Conservation (phyloP, 2,113 vertebrate species). For the Cynoglossus semilaevis region DNA sequence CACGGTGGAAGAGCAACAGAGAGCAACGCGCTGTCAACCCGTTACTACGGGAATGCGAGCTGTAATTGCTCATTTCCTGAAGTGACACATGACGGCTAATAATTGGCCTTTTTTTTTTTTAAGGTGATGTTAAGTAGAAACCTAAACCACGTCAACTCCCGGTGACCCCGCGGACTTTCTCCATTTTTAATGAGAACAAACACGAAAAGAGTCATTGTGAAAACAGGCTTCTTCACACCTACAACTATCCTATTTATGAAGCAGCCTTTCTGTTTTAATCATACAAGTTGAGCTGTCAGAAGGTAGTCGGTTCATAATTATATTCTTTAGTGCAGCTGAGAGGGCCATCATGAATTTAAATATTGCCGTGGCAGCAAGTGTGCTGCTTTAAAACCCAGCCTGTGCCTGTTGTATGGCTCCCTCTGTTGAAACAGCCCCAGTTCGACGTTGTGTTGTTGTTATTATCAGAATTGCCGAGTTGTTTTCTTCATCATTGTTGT, state of each 20-base stretch:
- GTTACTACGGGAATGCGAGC: constrained; percentile 24
- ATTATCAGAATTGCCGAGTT: not conserved
- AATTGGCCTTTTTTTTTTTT: constrained; percentile 22
- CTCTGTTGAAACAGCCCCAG: not conserved
- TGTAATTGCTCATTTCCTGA: constrained; percentile 8
- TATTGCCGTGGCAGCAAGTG: constrained; percentile 1
- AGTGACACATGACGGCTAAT: constrained; percentile 1
- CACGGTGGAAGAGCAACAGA: constrained; percentile 32
- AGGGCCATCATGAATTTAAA: constrained; percentile 1
- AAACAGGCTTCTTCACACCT: constrained; percentile 23
- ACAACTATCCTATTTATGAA: constrained; percentile 38
- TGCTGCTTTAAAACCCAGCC: not conserved
- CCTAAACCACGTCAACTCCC: constrained; percentile 33
- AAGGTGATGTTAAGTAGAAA: constrained; percentile 22
- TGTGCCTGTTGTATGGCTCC: not conserved
- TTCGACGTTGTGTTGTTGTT: not conserved
- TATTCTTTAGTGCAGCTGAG: not conserved
- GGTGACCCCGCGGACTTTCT: constrained; percentile 43
- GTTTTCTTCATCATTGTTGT: not conserved
- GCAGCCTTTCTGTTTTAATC: constrained; percentile 17
- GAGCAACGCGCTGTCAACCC: constrained; percentile 25
- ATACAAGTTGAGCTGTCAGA: constrained; percentile 8
- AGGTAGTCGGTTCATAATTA: constrained; percentile 4
- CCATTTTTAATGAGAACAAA: constrained; percentile 58
- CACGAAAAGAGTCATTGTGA: constrained; percentile 51